phyloP scores from a whole-genome alignment of 2,888 invertebrate species.

The Buathra laborator region DNA sequence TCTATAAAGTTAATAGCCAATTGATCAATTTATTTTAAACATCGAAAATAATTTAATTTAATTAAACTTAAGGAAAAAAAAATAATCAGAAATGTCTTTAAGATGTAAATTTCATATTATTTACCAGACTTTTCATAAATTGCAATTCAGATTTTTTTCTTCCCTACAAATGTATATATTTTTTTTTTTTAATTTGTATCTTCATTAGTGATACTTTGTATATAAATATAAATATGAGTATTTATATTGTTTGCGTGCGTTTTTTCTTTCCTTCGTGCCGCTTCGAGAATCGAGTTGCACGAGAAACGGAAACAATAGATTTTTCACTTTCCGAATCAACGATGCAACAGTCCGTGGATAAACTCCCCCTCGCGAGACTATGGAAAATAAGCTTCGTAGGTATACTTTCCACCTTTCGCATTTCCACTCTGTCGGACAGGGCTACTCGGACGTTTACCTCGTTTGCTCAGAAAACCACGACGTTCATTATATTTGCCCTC shows the following conservation, averaged over 20 bases:
- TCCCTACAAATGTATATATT: too few species aligned
- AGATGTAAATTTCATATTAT: too few species aligned
- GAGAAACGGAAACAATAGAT: background rate
- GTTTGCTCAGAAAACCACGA: slow-evolving; percentile 22
- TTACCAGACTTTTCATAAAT: too few species aligned
- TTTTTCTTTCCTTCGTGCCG: background rate
- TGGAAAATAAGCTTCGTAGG: background rate
- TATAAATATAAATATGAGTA: too few species aligned
- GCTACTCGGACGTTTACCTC: slow-evolving; percentile 14
- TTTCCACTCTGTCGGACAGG: background rate
- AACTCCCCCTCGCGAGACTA: background rate
- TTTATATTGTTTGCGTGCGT: background rate
- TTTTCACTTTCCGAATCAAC: slow-evolving; percentile 52
- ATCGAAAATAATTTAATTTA: too few species aligned
- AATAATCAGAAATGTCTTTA: too few species aligned
- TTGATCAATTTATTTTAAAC: too few species aligned
- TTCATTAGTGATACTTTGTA: background rate
- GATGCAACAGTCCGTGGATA: slow-evolving; percentile 31
- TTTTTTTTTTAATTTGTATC: background rate
- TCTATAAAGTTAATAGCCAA: background rate
- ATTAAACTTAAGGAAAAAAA: too few species aligned
- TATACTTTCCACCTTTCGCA: slow-evolving; percentile 33
- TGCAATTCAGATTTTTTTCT: too few species aligned
- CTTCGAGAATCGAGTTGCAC: background rate
- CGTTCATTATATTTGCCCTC: slow-evolving; percentile 20